Base-by-base conservation (phyloP, 2,888 invertebrate genomes). In the Epistrophella euchroma region DNA sequence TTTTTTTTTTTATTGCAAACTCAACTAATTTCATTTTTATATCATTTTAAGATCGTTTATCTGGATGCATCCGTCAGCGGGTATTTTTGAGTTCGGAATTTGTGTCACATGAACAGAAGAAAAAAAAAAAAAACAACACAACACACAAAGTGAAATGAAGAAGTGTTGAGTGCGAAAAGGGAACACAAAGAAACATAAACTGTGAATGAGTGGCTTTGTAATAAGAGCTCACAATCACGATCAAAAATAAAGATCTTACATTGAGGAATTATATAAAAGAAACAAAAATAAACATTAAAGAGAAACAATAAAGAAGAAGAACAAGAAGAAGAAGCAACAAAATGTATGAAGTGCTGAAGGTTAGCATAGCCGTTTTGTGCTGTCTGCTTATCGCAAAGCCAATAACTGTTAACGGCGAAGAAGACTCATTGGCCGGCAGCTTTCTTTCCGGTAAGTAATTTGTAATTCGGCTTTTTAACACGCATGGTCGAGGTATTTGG, bases 401-500 rank as follows among this genome's bases (percentile, higher is more conserved):
- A 32, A 22, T 62, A 66, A 68, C 73, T 9, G 88, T 83, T 13
- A 87, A 70, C 37, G 88, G 90, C 15, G 91, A 96, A 93, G 96
- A 96, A 91, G 97, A 97, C 89, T 96, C 96, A 66, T 94, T 97
- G 90, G 96, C 97, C 86, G 96, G 96, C 90, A 96, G 96, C 90
- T 96, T 97, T 92, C 93, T 97, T 75, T 96, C 97, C 93, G 97
- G 97, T 97, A 93, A 93, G 93, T 85, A 85, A 76, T 68, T 68
- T 52, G 35, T 68, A 35, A 50, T 55, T 58, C 66, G 50, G 22
- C 45, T 73, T 85, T 85, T 73, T 68, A 22, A 50, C 55, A 68
- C 68, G 50, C 52, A 66, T 80, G 80, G 52, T 73, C 40, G 40
- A 72, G 70, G 76, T 72, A 70, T 62, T 58, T 73, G 73, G 74